Evolutionary conservation across 2,888 invertebrate species (phyloP), one percentile per base, ranked within the genome.

Genomic region (Amphimallon solstitiale): DNA sequence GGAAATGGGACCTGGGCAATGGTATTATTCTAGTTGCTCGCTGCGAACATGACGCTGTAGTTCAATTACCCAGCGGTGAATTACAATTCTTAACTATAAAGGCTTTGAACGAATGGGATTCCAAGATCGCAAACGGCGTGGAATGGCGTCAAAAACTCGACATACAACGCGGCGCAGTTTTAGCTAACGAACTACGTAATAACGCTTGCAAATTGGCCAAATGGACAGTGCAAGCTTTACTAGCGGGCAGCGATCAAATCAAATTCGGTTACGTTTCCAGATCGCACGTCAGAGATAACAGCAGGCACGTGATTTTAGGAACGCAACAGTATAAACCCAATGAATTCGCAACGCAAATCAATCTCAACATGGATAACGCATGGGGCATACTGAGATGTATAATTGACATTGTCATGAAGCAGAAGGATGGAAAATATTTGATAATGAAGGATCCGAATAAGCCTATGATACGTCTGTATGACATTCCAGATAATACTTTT

Each of bases 221-320:
- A 81, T 99, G 99, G 98, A 98, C 98, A 0, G 95, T 97, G 0
- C 95, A 93, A 84, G 93, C 96, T 12, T 79, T 93, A 21, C 81
- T 94, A 15, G 29, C 90, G 90, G 97, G 98, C 34, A 97, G 97
- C 3, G 97, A 98, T 85, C 95, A 97, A 82, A 90, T 99, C 74
- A 99, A 99, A 85, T 95, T 99, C 84, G 99, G 98, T 76, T 99
- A 98, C 84, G 99, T 99, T n/a, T 98, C 98, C 1, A 92, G 99
- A 68, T 88, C 92, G 2, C 93, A 94, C 80, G 92, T 95, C 6
- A 90, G 97, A 37, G 98, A 98, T 84, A 95, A 97, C 71, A 91
- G 95, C 69, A 95, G 96, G 67, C 98, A 98, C 83, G 96, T 97
- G 49, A 96, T 98, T 76, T 87, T 98, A 71, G 98, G 97, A 70